A percentile compares a stretch with the other conserved stretches of the same genome.
These are phyloP conservation scores for Scaptomyza flava DNA, from an alignment of 2,888 invertebrate genomes.

Conservation along the genomic window DNA sequence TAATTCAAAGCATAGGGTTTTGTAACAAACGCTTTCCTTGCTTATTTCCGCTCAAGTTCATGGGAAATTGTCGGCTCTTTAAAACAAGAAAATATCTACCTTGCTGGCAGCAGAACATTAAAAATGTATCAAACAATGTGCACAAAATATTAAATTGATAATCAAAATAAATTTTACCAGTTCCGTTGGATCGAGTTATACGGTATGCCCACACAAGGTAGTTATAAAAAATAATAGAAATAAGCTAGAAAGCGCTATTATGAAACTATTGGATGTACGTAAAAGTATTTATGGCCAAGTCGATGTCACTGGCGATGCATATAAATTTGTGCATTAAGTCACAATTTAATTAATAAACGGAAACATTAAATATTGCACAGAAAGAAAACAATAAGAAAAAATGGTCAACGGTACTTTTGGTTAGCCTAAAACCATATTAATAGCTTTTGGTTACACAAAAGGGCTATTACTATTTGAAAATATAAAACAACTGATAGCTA, in stretches of 20 bases:
- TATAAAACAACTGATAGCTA: no score
- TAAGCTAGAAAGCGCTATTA: conserved; percentile 50
- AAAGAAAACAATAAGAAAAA: background rate
- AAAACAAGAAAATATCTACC: conserved; percentile 26
- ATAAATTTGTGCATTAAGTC: conserved; percentile 53
- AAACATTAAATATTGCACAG: conserved; percentile 58
- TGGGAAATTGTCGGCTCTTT: conserved; percentile 9
- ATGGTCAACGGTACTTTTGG: conserved; percentile 43
- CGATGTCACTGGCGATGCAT: conserved; percentile 46
- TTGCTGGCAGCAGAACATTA: conserved; percentile 1
- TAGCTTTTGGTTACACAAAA: conserved; percentile 1
- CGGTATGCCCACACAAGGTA: conserved; percentile 38
- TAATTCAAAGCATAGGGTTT: background rate
- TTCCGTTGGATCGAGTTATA: conserved; percentile 28
- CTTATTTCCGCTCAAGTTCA: conserved; percentile 22
- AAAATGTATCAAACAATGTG: conserved; percentile 47
- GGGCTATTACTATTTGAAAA: conserved; percentile 1
- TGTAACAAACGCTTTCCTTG: background rate
- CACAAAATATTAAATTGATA: conserved; percentile 56
- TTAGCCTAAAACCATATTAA: conserved; percentile 11
- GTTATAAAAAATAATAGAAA: conserved; percentile 37
- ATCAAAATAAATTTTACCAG: conserved; percentile 61
- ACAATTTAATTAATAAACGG: conserved; percentile 45
- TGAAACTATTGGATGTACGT: conserved; percentile 55
- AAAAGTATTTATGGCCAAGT: conserved; percentile 48